Conservation (phyloP, 1,140 invertebrate species). For the Watersipora subatra region DNA sequence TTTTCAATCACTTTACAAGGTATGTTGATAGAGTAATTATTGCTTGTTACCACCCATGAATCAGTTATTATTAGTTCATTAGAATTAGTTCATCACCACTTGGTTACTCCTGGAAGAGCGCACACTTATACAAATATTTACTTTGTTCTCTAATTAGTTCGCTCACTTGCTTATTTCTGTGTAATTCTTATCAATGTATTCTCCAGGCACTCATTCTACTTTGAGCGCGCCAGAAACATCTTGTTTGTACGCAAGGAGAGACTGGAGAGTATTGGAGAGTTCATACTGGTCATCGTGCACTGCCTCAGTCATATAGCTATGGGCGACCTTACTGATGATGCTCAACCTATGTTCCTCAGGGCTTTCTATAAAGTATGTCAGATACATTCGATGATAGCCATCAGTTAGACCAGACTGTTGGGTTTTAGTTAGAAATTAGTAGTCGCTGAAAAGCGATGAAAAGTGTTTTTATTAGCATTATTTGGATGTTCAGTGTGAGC, state of each 20-base stretch:
- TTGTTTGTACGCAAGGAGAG: conserved; percentile 31
- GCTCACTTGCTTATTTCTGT: too few relatives aligned
- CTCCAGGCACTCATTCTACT: conserved; percentile 29
- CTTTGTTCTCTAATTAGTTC: too few relatives aligned
- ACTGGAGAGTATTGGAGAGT: conserved; percentile 34
- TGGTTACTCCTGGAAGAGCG: too few relatives aligned
- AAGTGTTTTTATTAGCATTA: background rate
- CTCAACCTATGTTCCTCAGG: conserved; percentile 27
- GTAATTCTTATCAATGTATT: too few relatives aligned
- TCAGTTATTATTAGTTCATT: too few relatives aligned
- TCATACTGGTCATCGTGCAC: conserved; percentile 32
- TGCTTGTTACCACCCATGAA: too few relatives aligned
- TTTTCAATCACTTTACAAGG: too few relatives aligned
- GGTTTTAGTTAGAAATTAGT: background rate
- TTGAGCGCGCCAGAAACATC: conserved; percentile 26
- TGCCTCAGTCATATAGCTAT: conserved; percentile 30
- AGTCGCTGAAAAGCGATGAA: background rate
- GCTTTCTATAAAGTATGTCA: conserved; percentile 28
- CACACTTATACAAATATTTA: too few relatives aligned
- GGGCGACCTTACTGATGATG: conserved; percentile 30
- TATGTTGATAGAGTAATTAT: too few relatives aligned
- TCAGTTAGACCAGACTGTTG: too few relatives aligned
- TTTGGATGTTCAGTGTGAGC: background rate
- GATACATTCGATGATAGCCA: too few relatives aligned
- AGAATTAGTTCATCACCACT: too few relatives aligned